These are phyloP conservation scores for Sebastes matsubarae DNA, from an alignment of 2,797 vertebrate genomes.

Conservation along the genomic window DNA sequence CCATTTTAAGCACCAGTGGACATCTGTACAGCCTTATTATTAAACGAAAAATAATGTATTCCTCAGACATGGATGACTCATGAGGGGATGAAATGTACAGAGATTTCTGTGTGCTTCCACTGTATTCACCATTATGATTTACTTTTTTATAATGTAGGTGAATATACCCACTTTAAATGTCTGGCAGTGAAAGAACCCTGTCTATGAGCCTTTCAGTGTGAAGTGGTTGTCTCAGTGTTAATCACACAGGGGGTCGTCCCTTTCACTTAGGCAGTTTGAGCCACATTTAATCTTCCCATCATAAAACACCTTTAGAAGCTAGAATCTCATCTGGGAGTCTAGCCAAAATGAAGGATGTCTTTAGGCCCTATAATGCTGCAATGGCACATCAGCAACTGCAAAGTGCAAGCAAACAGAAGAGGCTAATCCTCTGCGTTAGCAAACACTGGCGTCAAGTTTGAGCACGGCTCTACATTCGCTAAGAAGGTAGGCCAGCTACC, in stretches of 20 bases:
- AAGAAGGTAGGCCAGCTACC: constrained; percentile 57
- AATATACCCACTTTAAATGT: constrained; percentile 34
- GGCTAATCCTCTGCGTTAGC: constrained; percentile 53
- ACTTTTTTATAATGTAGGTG: constrained; percentile 30
- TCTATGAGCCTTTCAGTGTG: constrained; percentile 32
- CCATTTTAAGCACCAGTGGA: constrained; percentile 13
- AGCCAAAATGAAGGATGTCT: constrained; percentile 51
- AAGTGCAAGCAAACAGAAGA: constrained; percentile 59
- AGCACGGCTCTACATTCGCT: constrained; percentile 29
- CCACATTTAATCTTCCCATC: constrained; percentile 49
- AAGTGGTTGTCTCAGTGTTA: constrained; percentile 43
- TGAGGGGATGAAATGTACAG: not conserved
- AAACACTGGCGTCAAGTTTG: constrained; percentile 52
- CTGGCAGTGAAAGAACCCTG: constrained; percentile 12
- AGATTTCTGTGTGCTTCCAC: not conserved
- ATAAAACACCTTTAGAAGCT: constrained; percentile 51
- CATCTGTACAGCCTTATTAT: constrained; percentile 31
- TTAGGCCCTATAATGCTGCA: constrained; percentile 26
- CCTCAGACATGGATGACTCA: constrained; percentile 2
- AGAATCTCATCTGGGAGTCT: constrained; percentile 38
- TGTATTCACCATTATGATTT: constrained; percentile 52
- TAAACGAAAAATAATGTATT: constrained; percentile 23
- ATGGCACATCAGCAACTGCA: constrained; percentile 52
- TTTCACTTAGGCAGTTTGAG: constrained; percentile 33
- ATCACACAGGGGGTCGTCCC: constrained; percentile 44